phyloP scores from a whole-genome alignment of 2,113 vertebrate species.

The Mesembrinibis cayennensis region DNA sequence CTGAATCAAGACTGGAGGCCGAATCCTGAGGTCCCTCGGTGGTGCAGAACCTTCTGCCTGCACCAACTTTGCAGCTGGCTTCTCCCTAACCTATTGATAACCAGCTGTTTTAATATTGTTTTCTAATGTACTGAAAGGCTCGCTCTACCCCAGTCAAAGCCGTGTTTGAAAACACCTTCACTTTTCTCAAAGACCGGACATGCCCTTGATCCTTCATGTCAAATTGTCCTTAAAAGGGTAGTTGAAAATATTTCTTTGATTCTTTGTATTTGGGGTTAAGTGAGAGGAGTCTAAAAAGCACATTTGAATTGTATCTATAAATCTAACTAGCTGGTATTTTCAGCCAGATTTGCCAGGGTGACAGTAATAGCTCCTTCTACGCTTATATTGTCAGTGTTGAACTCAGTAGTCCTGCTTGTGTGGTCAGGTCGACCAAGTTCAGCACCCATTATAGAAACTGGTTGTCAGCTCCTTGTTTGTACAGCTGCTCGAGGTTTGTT shows the following conservation, averaged over 20 bases:
- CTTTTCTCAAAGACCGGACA: neutral
- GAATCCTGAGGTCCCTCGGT: neutral
- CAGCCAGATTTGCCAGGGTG: neutral
- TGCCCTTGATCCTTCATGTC: neutral
- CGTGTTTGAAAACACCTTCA: neutral
- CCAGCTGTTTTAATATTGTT: neutral
- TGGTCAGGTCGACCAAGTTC: conserved; percentile 29
- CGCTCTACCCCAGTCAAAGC: neutral
- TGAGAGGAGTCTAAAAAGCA: neutral
- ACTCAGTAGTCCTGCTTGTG: conserved; percentile 19
- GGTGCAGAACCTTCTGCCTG: neutral
- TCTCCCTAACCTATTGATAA: neutral
- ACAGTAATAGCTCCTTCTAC: neutral
- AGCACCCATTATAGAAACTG: conserved; percentile 3
- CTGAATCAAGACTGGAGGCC: neutral
- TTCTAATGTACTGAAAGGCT: neutral
- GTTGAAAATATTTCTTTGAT: neutral
- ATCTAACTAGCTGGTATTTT: neutral
- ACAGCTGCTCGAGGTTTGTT: conserved; percentile 11
- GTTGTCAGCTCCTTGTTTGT: conserved; percentile 34
- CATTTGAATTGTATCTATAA: neutral
- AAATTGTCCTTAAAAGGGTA: neutral
- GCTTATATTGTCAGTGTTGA: neutral
- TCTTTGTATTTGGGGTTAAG: neutral
- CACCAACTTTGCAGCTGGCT: neutral